Percentiles rank a stretch among this genome's conserved stretches.
phyloP scores from a whole-genome alignment of 2,797 vertebrate genomes.

The Pseudocheirus occidentalis region DNA sequence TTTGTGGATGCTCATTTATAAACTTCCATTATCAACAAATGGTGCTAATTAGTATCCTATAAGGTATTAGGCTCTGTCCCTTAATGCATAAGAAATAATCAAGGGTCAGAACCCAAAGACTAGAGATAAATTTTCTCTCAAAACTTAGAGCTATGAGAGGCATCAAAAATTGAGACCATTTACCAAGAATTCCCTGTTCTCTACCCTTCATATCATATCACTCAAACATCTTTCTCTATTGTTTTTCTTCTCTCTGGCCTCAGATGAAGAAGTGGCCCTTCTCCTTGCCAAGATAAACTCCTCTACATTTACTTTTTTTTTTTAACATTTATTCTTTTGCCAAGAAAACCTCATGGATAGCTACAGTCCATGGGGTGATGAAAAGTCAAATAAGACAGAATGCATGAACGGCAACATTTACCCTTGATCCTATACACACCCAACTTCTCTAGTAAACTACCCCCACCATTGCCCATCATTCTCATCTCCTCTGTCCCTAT shows the following conservation, averaged over 20 bases:
- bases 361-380: not conserved
- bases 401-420: not conserved
- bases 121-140: not conserved
- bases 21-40: not conserved
- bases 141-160: not conserved
- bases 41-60: not conserved
- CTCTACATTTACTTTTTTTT: not conserved
- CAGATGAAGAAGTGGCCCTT: not conserved
- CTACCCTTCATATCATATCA: not conserved
- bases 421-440: not conserved
- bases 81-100: not conserved
- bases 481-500: not conserved
- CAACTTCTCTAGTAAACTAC: not conserved
- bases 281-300: not conserved
- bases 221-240: not conserved
- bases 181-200: not conserved
- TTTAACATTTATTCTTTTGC: conserved; percentile 10
- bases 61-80: not conserved
- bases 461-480: not conserved
- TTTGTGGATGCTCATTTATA: not conserved
- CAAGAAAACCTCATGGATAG: not conserved
- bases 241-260: not conserved
- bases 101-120: not conserved
- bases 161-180: not conserved
- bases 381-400: not conserved